phyloP scores from a whole-genome alignment of 1,140 invertebrate genomes.

The Ceratosolen solmsi region DNA sequence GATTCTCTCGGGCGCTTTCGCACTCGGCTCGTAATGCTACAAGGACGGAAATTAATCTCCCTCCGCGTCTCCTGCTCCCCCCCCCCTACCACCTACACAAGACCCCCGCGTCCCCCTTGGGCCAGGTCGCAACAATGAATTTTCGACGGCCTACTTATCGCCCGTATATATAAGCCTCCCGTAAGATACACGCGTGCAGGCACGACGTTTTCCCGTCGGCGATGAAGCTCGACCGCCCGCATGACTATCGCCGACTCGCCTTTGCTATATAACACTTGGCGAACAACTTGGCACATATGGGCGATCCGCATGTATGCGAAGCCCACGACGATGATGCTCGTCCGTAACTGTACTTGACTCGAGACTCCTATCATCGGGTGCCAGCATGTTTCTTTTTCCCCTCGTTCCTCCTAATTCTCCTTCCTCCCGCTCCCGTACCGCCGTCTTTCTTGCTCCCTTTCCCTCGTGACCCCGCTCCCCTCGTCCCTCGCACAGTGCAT shows the following conservation, averaged over 20 bases:
- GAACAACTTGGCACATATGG: slow-evolving; percentile 62
- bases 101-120: no score
- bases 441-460: slow-evolving; percentile 5
- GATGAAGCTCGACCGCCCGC: slow-evolving; percentile 63
- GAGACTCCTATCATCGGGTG: slow-evolving; percentile 24
- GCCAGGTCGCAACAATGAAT: slow-evolving; percentile 57
- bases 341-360: slow-evolving; percentile 43
- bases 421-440: background rate
- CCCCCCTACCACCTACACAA: no score
- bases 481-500: no score
- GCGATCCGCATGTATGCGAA: slow-evolving; percentile 68
- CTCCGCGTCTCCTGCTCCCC: no score
- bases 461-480: background rate
- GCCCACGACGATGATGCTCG: slow-evolving; percentile 12
- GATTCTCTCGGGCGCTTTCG: no score
- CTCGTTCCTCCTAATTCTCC: background rate
- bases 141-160: slow-evolving; percentile 71
- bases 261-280: slow-evolving; percentile 57
- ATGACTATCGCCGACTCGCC: slow-evolving; percentile 60
- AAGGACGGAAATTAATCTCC: slow-evolving; percentile 41
- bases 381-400: slow-evolving; percentile 27
- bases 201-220: background rate
- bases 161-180: slow-evolving; percentile 67
- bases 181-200: slow-evolving; percentile 6
- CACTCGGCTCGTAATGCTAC: background rate